Percentiles rank a stretch among this genome's conserved stretches.
These are phyloP conservation scores for Lithophane semibrunnea DNA, from an alignment of 2,888 invertebrate species.

Conservation along the genomic window DNA sequence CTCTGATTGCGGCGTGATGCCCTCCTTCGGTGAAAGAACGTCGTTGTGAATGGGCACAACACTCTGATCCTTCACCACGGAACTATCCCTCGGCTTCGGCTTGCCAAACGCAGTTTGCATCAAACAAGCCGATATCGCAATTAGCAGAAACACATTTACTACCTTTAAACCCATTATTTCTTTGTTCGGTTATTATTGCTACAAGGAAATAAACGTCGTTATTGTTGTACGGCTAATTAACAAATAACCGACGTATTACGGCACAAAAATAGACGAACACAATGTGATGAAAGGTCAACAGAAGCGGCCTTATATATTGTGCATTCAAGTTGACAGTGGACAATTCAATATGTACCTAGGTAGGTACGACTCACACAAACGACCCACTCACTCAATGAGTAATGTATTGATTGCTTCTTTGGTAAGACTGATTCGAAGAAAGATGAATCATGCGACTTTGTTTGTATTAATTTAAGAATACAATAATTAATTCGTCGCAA, in stretches of 20 bases:
- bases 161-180: conserved; percentile 65
- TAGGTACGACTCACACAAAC: conserved; percentile 18
- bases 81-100: conserved; percentile 65
- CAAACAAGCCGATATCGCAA: conserved; percentile 62
- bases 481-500: conserved; percentile 31
- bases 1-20: neutral
- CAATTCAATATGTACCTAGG: conserved; percentile 27
- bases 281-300: conserved; percentile 70
- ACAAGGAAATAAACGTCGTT: conserved; percentile 54
- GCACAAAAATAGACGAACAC: conserved; percentile 62
- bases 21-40: conserved; percentile 13
- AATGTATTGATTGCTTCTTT: conserved; percentile 44
- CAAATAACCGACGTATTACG: conserved; percentile 45
- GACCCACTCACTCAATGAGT: conserved; percentile 54
- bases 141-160: conserved; percentile 54
- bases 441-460: conserved; percentile 44
- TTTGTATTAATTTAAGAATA: conserved; percentile 25
- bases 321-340: conserved; percentile 49
- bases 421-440: conserved; percentile 43
- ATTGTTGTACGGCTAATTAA: conserved; percentile 55
- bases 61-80: conserved; percentile 34
- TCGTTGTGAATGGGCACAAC: conserved; percentile 36
- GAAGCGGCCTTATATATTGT: conserved; percentile 63
- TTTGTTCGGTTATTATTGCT: conserved; percentile 53
- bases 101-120: conserved; percentile 63